phyloP scores from a whole-genome alignment of 2,113 vertebrate species.

The Oenanthe oenanthe region DNA sequence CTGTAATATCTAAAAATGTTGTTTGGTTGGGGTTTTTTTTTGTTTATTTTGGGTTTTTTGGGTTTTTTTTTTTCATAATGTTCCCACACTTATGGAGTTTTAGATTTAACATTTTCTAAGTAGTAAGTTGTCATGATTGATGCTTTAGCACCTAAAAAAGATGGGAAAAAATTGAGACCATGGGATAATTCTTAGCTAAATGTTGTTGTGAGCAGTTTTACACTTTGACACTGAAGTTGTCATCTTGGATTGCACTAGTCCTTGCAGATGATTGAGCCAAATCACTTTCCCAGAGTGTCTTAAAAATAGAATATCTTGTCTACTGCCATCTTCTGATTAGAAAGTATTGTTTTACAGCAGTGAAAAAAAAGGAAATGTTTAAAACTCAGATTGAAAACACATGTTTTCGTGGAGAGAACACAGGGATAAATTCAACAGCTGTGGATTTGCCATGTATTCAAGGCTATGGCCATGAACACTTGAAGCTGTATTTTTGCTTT shows the following conservation, averaged over 20 bases:
- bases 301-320: background rate
- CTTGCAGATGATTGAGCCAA: background rate
- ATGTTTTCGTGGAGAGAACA: background rate
- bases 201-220: background rate
- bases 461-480: background rate
- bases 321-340: background rate
- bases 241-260: background rate
- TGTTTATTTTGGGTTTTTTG: no score
- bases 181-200: background rate
- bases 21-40: no score
- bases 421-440: background rate
- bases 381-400: background rate
- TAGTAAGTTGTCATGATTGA: background rate
- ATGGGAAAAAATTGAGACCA: fast-evolving
- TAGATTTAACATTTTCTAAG: background rate
- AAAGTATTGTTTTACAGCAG: background rate
- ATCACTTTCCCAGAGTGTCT: background rate
- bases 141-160: background rate
- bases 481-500: background rate
- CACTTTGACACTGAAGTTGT: background rate
- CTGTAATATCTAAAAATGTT: background rate
- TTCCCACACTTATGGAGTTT: background rate
- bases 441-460: background rate
- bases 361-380: background rate
- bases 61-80: background rate